phyloP scores from a whole-genome alignment of 23 tunicate genomes.

The Corella eumyota region DNA sequence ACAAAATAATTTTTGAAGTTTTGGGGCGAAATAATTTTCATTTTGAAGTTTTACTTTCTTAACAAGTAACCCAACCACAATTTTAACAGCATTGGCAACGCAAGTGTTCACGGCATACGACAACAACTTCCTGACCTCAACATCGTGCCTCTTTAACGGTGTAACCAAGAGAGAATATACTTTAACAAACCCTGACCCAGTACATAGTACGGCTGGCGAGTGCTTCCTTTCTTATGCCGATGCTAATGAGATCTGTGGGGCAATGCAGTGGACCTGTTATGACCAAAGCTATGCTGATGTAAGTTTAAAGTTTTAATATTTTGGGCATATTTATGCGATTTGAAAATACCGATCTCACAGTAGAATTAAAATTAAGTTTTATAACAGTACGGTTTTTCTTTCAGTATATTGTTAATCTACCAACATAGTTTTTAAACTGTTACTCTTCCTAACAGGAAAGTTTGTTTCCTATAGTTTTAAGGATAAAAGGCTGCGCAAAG shows the following conservation, averaged over 20 bases:
- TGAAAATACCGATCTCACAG: too few relatives aligned
- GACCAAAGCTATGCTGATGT: constrained; percentile 77
- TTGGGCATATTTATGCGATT: too few relatives aligned
- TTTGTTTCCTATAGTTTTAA: too few relatives aligned
- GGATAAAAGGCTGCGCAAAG: too few relatives aligned
- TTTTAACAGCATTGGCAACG: constrained; percentile 53
- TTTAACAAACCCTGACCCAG: too few relatives aligned
- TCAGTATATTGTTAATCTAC: too few relatives aligned
- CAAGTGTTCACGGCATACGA: constrained; percentile 73
- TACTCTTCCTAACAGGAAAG: too few relatives aligned
- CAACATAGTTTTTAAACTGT: too few relatives aligned
- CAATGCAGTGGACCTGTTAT: constrained; percentile 84
- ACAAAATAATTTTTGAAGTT: background rate
- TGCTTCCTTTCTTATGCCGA: constrained; percentile 51
- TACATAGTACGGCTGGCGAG: background rate
- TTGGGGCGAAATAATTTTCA: background rate
- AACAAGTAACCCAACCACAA: too few relatives aligned
- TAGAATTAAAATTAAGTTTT: too few relatives aligned
- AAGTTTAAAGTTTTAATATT: constrained; percentile 14
- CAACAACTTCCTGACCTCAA: constrained; percentile 25
- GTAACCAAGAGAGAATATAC: constrained; percentile 51
- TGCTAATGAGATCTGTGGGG: constrained; percentile 55
- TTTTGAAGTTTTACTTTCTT: too few relatives aligned
- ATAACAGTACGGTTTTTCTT: too few relatives aligned
- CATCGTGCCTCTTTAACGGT: constrained; percentile 85